These are phyloP conservation scores for Phalacrocorax carbo DNA, from an alignment of 2,113 vertebrate genomes.

Conservation along the genomic window DNA sequence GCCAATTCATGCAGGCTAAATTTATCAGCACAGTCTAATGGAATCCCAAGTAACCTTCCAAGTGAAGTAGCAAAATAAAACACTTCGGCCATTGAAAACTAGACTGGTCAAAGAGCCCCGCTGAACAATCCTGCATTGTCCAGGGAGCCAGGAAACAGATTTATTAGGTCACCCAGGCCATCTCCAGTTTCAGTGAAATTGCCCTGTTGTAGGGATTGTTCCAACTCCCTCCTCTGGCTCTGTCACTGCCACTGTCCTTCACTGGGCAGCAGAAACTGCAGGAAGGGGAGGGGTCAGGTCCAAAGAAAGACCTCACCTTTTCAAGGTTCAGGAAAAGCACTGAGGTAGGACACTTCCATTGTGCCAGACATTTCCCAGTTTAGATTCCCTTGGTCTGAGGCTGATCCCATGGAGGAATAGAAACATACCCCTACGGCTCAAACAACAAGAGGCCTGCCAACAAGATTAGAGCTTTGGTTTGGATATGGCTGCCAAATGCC, in stretches of 20 bases:
- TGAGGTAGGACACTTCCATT: not conserved
- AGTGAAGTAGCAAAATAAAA: slow-evolving; percentile 42
- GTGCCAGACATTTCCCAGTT: not conserved
- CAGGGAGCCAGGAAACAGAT: slow-evolving; percentile 42
- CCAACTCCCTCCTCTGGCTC: slow-evolving; percentile 16
- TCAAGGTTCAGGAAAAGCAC: not conserved
- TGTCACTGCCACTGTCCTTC: not conserved
- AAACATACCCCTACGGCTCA: not conserved
- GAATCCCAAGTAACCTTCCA: slow-evolving; percentile 33
- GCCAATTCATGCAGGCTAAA: not conserved
- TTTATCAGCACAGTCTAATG: slow-evolving; percentile 1
- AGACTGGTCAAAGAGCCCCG: slow-evolving; percentile 16
- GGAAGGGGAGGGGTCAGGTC: not conserved
- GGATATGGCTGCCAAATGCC: not conserved
- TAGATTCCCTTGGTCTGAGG: not conserved
- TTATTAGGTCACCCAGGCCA: slow-evolving; percentile 44
- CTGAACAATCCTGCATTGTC: slow-evolving; percentile 23
- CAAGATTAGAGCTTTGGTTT: not conserved
- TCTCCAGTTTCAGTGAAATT: slow-evolving; percentile 41
- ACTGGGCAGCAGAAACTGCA: not conserved
- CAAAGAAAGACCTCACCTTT: not conserved
- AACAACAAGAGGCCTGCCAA: not conserved
- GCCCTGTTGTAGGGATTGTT: slow-evolving; percentile 8
- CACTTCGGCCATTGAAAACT: slow-evolving; percentile 45
- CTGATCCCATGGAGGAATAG: not conserved